Evolutionary conservation across 2,113 vertebrate species (phyloP), one percentile per base, ranked within the genome.

Genomic region (Bubalus kerabau): DNA sequence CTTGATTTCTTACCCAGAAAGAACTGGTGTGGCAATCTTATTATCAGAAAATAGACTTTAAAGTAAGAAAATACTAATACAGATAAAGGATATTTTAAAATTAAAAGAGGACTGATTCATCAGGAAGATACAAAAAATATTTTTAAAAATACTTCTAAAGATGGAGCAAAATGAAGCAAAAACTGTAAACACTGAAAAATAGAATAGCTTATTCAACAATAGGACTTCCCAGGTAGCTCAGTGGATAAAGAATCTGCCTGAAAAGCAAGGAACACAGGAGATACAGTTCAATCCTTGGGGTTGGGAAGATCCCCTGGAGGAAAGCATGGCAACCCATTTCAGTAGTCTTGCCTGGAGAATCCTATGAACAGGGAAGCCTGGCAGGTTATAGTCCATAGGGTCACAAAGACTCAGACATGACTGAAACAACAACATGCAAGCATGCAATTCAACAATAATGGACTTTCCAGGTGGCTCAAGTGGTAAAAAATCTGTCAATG

Each of bases 341-440:
- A 71, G 64, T 36, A 23, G 36, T 71, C 64, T 19, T 71, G 19
- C 9, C 64, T 71, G 64, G 64, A 36, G n/a, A 71, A 9, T 11
- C 9, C 64, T 71, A 21, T 36, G 64, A 71, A 36, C 17, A 71
- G 64, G n/a, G 64, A 71, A 71, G 17, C 64, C 64, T 21, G n/a
- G n/a, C 0, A 0, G 0, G 4, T 6, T 71, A 36, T 9, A 71
- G n/a, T 71, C 64, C 19, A 36, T 6, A 71, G 64, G 8, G 17
- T 36, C 64, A 67, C 64, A 5, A 23, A 21, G n/a, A 71, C 17
- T 71, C 64, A 67, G 32, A 67, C 17, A 23, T 71, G 64, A 71
- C 19, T 36, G 9, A 71, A 71, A 19, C 9, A 71, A 36, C 9
- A 71, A 9, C 64, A 71, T 67, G 8, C 16, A 67, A 21, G 64